Evolutionary conservation across 2,888 invertebrate genomes (phyloP).

Genomic region (Cheilosia vernalis): DNA sequence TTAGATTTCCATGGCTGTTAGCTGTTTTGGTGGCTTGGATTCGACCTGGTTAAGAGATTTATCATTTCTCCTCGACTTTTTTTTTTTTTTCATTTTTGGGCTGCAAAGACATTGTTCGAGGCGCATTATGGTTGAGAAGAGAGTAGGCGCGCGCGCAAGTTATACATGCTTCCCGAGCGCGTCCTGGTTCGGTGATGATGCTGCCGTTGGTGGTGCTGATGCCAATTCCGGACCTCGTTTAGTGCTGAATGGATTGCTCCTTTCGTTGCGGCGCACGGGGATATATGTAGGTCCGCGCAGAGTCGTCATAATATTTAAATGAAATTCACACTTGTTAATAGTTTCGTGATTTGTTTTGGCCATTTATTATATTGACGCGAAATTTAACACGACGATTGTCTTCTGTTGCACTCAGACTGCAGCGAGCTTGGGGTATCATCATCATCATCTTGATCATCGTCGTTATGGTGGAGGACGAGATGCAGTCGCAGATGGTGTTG

Average conservation of each 20-base stretch:
- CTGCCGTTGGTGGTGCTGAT: conserved; percentile 65
- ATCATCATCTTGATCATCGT: conserved; percentile 77
- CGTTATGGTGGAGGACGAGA: conserved; percentile 56
- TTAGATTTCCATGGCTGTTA: conserved; percentile 74
- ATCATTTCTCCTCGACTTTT: conserved; percentile 62
- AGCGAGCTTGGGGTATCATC: conserved; percentile 75
- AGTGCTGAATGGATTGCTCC: conserved; percentile 64
- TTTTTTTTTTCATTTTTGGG: conserved; percentile 32
- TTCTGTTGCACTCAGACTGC: conserved; percentile 38
- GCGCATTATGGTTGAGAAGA: conserved; percentile 34
- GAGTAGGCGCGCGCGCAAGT: conserved; percentile 11
- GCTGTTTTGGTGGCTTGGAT: conserved; percentile 72
- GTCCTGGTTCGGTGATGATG: conserved; percentile 69
- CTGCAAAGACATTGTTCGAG: conserved; percentile 54
- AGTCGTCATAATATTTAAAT: conserved; percentile 76
- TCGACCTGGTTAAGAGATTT: conserved; percentile 76
- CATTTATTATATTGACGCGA: conserved; percentile 78
- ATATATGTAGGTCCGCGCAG: conserved; percentile 54
- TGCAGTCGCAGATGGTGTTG: conserved; percentile 36
- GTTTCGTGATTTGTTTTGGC: conserved; percentile 77
- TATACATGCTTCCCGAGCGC: conserved; percentile 35
- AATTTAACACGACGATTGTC: conserved; percentile 76
- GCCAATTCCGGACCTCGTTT: conserved; percentile 69
- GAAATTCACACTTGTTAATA: conserved; percentile 82
- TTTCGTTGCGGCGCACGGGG: background rate